Evolutionary conservation across 2,888 invertebrate genomes (phyloP).

Genomic region (Dioctria linearis): DNA sequence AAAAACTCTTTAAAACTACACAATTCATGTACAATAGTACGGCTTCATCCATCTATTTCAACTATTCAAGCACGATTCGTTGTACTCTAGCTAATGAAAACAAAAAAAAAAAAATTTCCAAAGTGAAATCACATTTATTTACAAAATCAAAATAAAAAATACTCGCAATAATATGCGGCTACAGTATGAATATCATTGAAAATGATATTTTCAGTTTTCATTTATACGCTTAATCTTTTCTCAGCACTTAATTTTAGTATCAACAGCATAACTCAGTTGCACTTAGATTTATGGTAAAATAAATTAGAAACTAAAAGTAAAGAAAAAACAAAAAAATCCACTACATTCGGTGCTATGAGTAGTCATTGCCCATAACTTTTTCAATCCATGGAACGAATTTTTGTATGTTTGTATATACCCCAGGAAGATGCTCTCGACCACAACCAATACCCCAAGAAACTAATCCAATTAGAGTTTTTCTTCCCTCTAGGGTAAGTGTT

Average conservation of each 20-base stretch:
- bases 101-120: neutral
- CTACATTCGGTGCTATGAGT: slow-evolving; percentile 62
- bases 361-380: slow-evolving; percentile 78
- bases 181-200: slow-evolving; percentile 54
- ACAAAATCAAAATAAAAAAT: slow-evolving; percentile 29
- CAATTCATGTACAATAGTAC: too few species aligned
- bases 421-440: slow-evolving; percentile 90
- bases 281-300: slow-evolving; percentile 39
- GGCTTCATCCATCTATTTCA: too few species aligned
- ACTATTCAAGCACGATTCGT: too few species aligned
- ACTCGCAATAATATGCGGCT: slow-evolving; percentile 59
- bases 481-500: slow-evolving; percentile 87
- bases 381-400: slow-evolving; percentile 94
- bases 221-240: slow-evolving; percentile 5
- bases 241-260: slow-evolving; percentile 26
- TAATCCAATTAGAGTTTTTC: slow-evolving; percentile 88
- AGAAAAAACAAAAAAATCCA: neutral
- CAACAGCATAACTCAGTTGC: slow-evolving; percentile 30
- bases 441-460: slow-evolving; percentile 94
- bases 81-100: too few species aligned
- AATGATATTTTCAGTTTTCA: slow-evolving; percentile 55
- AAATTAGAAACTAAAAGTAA: slow-evolving; percentile 33
- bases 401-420: slow-evolving; percentile 93
- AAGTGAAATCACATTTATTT: slow-evolving; percentile 42
- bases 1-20: too few species aligned